Conservation (phyloP, 2,113 vertebrate genomes). For the Notothenia rossii region DNA sequence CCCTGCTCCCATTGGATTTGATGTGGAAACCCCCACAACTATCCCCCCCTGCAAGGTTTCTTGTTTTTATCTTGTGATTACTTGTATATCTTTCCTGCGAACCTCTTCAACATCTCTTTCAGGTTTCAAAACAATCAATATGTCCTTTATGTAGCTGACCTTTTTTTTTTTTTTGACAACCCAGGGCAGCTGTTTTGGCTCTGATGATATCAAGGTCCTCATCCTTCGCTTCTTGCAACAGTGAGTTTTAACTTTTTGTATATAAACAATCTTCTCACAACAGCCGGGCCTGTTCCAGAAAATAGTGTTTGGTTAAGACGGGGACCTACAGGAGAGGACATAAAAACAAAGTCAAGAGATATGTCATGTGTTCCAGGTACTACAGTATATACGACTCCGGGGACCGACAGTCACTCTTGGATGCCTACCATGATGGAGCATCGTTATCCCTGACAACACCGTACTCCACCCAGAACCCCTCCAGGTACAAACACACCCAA, state of each 20-base stretch:
- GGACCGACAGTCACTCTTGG: conserved; percentile 89
- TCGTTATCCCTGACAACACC: conserved; percentile 91
- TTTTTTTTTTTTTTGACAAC: conserved; percentile 16
- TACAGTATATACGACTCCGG: conserved; percentile 91
- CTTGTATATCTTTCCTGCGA: background rate
- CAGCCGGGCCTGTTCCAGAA: background rate
- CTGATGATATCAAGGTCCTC: conserved; percentile 87
- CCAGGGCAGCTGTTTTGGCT: conserved; percentile 90
- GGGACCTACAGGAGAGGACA: background rate
- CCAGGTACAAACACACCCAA: conserved; percentile 79
- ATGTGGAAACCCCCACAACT: conserved; percentile 88
- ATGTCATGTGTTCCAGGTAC: conserved; percentile 81
- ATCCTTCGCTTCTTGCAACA: conserved; percentile 90
- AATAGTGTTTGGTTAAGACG: background rate
- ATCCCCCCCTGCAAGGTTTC: conserved; percentile 90
- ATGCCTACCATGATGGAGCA: conserved; percentile 92
- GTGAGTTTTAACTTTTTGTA: conserved; percentile 80
- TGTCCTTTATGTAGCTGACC: conserved; percentile 14
- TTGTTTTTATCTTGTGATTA: background rate
- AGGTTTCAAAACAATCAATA: background rate
- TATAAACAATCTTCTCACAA: background rate
- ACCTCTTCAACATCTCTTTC: background rate
- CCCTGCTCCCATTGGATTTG: conserved; percentile 91
- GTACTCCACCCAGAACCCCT: conserved; percentile 82
- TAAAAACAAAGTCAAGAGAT: background rate